phyloP scores from a whole-genome alignment of 2,113 vertebrate genomes.

The Noctilio leporinus region DNA sequence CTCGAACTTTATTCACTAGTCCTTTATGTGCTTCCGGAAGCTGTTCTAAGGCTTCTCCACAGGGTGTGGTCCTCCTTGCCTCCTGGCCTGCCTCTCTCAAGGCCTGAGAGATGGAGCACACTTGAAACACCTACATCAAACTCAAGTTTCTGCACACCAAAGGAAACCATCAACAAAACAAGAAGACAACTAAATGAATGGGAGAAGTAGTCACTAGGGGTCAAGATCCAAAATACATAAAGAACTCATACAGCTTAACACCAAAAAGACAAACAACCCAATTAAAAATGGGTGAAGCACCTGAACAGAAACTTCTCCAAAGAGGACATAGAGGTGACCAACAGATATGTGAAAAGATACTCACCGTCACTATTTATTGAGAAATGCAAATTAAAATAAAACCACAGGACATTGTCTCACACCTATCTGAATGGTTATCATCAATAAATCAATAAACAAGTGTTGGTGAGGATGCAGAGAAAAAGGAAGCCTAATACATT shows the following conservation, averaged over 20 bases:
- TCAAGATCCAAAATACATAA: neutral
- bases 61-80: neutral
- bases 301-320: neutral
- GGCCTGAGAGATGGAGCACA: neutral
- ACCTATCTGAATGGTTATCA: neutral
- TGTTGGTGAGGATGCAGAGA: neutral
- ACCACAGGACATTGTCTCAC: neutral
- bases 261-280: neutral
- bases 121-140: neutral
- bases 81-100: neutral
- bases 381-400: neutral
- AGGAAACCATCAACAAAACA: neutral
- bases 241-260: neutral
- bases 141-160: neutral
- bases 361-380: neutral
- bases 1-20: neutral
- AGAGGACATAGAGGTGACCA: neutral
- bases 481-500: neutral
- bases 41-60: neutral
- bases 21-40: neutral
- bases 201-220: neutral
- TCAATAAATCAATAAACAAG: neutral
- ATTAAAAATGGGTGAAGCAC: neutral
- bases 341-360: neutral
- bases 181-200: neutral